Conservation (phyloP, 2,797 vertebrate genomes). For the Anisognathus igniventris region DNA sequence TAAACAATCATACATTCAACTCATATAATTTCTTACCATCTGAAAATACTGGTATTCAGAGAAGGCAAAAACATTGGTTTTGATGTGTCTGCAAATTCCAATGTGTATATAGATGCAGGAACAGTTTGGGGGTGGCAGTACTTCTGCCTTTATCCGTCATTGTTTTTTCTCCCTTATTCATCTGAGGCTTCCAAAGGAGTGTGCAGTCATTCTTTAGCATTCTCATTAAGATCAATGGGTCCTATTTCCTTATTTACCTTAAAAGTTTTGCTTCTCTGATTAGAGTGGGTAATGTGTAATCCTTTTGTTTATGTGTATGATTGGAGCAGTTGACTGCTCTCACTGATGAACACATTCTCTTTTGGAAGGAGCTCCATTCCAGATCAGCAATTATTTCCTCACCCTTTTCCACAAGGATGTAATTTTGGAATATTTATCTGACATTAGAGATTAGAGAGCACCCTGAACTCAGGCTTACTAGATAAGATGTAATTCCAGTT, state of each 20-base stretch:
- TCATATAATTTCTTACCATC: background rate
- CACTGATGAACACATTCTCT: background rate
- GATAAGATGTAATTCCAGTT: background rate
- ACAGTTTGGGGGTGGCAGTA: background rate
- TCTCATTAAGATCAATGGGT: background rate
- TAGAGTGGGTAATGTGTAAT: background rate
- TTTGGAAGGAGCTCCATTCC: background rate
- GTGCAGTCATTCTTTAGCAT: background rate
- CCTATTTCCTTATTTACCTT: background rate
- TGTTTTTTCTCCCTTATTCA: background rate
- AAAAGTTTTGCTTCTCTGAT: background rate
- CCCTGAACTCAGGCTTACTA: background rate
- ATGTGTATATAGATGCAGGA: background rate
- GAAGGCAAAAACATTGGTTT: background rate
- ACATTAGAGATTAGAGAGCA: background rate
- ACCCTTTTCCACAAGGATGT: background rate
- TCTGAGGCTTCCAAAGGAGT: background rate
- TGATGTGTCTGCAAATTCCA: background rate
- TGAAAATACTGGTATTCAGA: background rate
- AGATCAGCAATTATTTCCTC: background rate
- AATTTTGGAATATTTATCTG: background rate
- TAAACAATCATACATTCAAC: background rate
- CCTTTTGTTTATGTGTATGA: background rate
- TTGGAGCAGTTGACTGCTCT: background rate
- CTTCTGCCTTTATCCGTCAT: background rate